Evolutionary conservation across 2,888 invertebrate genomes (phyloP), one percentile per base, ranked within the genome.

Genomic region (Apodemia duryi): DNA sequence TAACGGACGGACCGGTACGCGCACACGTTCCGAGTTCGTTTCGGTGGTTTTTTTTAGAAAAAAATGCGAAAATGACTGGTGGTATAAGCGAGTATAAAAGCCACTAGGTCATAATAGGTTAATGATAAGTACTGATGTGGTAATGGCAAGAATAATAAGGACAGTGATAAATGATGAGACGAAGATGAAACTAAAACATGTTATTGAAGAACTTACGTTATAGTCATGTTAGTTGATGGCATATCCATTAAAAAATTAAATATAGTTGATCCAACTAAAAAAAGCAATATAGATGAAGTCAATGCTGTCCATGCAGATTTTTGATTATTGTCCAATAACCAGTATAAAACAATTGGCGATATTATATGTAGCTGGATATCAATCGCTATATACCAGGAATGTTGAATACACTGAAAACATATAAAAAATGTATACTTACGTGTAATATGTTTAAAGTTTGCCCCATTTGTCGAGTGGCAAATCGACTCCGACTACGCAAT

Each of bases 311-410:
- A 72, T 5, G 73, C 76, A 10, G 66, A 13, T 29, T 65, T 67
- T 38, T 65, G 71, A 2, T 69, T 65, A 2, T 69, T 69, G 61
- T 70, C 68, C 13, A 75, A 68, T 38, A 77, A 70, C 73, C 74
- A 76, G 13, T 73, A 70, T 61, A 78, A 66, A 5, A 77, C 66
- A 11, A 78, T 9, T 1, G 77, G 75, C 6, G 77, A 74, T 13
- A 77, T 63, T 1, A 77, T 66, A 63, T 77, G 74, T n/a, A 77
- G 72, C 61, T 77, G 76, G 10, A 71, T 67, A 28, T 77, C 77
- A 10, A 76, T 73, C 1, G 75, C 72, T 4, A 77, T 41, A 61
- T 77, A 77, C 77, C 77, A 77, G 10, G 67, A 49, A 43, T 65
- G 66, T 5, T n/a, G 35, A 1, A 77, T 61, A 65, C 76, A 77